Evolutionary conservation across 2,113 vertebrate genomes (phyloP), one percentile per base, ranked within the genome.

Genomic region (Leucoraja erinaceus): DNA sequence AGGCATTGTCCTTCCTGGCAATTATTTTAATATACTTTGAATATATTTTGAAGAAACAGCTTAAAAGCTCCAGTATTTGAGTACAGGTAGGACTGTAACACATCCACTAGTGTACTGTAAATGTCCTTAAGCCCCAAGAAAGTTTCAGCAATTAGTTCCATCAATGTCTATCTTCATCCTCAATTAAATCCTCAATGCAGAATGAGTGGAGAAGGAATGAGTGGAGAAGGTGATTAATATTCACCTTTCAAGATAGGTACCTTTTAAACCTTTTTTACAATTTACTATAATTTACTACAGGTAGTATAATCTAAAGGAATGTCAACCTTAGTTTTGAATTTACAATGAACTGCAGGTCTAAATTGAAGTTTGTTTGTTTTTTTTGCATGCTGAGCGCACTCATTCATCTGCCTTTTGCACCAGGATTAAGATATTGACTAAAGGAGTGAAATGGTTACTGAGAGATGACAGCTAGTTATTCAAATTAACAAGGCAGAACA

Each of bases 391-490:
- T 31, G 25, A 88, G 25, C 31, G 84, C 61, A 31, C 28, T 88
- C 16, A 54, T 63, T 66, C 61, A 66, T 86, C 84, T 88, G 56
- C 84, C 61, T 28, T 88, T 88, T 88, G 59, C 28, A 31, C 11
- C 63, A 59, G 28, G 84, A 88, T 90, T 68, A 90, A 68, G 63
- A 90, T 61, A 38, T 56, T 59, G 38, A 56, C 47, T 83, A 18
- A 56, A 83, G 33, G 22, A 68, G 86, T 54, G 61, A 90, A 90
- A 66, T 66, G 86, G 63, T 68, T 90, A 90, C 61, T 66, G 61
- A 20, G 86, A 8, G 63, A 20, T 90, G 86, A 90, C 86, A 90
- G 61, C n/a, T 38, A 66, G n/a, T 68, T 68, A 68, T 90, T 68
- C 28, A 38, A n/a, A 31, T 90, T 90, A 68, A 63, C n/a, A 22